Evolutionary conservation across 2,888 invertebrate genomes (phyloP).

Genomic region (Nephrotoma guestfalica): DNA sequence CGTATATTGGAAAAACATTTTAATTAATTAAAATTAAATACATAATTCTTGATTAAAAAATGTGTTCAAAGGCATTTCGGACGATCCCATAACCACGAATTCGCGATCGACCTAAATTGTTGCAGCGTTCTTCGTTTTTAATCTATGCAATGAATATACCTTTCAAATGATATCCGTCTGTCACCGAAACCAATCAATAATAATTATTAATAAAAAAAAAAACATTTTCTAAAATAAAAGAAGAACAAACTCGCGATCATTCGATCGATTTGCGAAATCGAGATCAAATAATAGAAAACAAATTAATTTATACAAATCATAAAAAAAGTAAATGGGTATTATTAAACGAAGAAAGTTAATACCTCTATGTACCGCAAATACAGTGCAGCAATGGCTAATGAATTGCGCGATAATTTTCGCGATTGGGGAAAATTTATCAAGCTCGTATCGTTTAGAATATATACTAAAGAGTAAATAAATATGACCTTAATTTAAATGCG

Average conservation of each 20-base stretch:
- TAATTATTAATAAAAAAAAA: background rate
- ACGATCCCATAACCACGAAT: too few species aligned
- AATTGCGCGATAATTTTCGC: background rate
- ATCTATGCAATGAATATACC: background rate
- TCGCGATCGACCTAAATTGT: too few species aligned
- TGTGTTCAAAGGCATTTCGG: too few species aligned
- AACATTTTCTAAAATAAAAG: background rate
- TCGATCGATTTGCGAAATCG: background rate
- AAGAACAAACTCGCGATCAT: background rate
- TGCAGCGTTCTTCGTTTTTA: background rate
- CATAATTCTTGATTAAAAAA: too few species aligned
- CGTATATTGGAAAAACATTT: background rate
- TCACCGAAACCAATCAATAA: background rate
- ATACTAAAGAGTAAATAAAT: background rate
- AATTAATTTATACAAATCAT: background rate
- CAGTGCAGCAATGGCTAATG: background rate
- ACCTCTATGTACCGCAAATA: background rate
- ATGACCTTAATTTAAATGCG: background rate
- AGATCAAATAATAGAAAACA: background rate
- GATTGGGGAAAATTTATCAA: background rate
- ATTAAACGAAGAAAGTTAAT: background rate
- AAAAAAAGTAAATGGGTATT: background rate
- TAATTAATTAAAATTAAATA: background rate
- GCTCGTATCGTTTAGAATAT: background rate
- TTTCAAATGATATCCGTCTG: background rate